phyloP scores from a whole-genome alignment of 2,797 vertebrate genomes.

The Poecilia wingei region DNA sequence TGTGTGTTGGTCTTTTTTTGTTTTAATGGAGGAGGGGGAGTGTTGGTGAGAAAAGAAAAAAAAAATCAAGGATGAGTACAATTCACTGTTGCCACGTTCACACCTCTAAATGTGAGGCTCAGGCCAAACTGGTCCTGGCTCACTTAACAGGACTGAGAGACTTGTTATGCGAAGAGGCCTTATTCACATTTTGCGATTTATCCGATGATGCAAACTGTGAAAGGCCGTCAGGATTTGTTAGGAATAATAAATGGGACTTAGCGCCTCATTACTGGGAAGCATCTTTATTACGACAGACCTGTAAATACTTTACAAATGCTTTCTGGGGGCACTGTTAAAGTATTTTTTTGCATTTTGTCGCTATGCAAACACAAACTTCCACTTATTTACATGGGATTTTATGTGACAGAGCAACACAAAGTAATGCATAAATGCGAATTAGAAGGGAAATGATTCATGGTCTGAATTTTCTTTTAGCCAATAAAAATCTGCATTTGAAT shows the following conservation, averaged over 20 bases:
- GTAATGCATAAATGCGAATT: not conserved
- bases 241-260: slow-evolving; percentile 67
- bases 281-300: slow-evolving; percentile 38
- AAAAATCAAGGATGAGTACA: slow-evolving; percentile 56
- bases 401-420: not conserved
- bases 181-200: slow-evolving; percentile 65
- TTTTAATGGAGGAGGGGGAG: slow-evolving; percentile 42
- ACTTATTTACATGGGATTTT: not conserved
- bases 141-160: slow-evolving; percentile 72
- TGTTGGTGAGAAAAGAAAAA: slow-evolving; percentile 50
- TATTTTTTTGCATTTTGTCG: not conserved
- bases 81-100: slow-evolving; percentile 53
- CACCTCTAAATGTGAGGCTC: slow-evolving; percentile 56
- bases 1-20: slow-evolving; percentile 48
- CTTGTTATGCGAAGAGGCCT: slow-evolving; percentile 65
- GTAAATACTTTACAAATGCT: slow-evolving; percentile 20
- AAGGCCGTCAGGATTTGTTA: slow-evolving; percentile 67
- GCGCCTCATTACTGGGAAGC: slow-evolving; percentile 68
- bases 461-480: not conserved
- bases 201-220: slow-evolving; percentile 71
- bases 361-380: not conserved
- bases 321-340: not conserved
- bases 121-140: slow-evolving; percentile 65
- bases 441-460: not conserved
- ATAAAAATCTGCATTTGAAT: not conserved